Evolutionary conservation across 2,797 vertebrate species (phyloP), one percentile per base, ranked within the genome.

Genomic region (Lemur catta): DNA sequence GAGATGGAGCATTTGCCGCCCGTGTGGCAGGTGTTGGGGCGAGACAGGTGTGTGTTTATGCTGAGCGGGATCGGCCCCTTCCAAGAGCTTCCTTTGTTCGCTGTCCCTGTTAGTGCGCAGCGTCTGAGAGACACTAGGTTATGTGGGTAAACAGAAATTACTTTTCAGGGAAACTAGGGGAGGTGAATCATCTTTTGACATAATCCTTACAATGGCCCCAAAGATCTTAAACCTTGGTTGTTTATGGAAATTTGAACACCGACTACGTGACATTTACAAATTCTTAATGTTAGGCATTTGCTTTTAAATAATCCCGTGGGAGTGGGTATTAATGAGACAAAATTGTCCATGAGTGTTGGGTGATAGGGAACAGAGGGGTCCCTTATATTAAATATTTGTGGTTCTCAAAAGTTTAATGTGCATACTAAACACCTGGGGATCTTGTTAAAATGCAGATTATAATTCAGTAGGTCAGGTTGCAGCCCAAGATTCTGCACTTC

Each of bases 41-140:
- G 17, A 78, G 65, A 94, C 88, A 94, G 97, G 88, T 95, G 81
- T 76, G 84, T 38, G 28, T 69, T 93, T 82, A 86, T 48, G 26
- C 59, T 55, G 10, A 76, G 46, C 12, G 48, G 15, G 52, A 22
- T 10, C 35, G 33, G 50, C 28, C 26, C 43, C 48, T 93, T 90
- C 2, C 86, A 30, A 85, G 28, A 94, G 71, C 52, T 71, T 94
- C 88, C 52, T 46, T 67, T 69, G 26, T 84, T 63, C 12, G 1
- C 24, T 72, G 24, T 76, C n/a, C 50, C 63, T 87, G 84, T 90
- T 61, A 87, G 41, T 12, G 28, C 2, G 3, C 48, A 86, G 41
- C 75, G 71, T 81, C 71, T 94, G 28, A 69, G 41, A 89, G 84
- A 84, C 10, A 4, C 69, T 87, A 92, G 17, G 18, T 85, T 91